phyloP scores from a whole-genome alignment of 2,113 vertebrate genomes.

The Carettochelys insculpta region DNA sequence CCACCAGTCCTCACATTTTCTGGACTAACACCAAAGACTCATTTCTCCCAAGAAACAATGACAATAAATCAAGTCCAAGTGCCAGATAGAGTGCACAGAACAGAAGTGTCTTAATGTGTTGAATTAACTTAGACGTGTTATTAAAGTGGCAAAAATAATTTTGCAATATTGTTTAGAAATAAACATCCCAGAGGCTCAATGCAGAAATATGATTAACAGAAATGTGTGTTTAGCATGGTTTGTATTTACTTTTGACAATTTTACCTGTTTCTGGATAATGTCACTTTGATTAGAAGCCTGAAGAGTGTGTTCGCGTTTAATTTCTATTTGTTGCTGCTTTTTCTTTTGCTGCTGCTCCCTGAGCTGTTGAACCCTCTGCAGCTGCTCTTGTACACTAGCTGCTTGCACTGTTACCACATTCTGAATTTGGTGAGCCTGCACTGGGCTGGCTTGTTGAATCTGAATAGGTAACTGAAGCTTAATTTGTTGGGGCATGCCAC shows the following conservation, averaged over 20 bases:
- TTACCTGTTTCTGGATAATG: constrained; percentile 94
- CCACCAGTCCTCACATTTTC: constrained; percentile 32
- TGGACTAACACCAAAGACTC: constrained; percentile 4
- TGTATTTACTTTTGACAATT: constrained; percentile 63
- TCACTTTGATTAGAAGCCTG: constrained; percentile 89
- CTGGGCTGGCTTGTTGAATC: constrained; percentile 84
- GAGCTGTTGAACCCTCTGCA: constrained; percentile 93
- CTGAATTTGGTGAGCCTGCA: constrained; percentile 89
- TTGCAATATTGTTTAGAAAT: constrained; percentile 11
- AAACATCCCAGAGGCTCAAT: constrained; percentile 33
- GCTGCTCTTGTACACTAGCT: constrained; percentile 91
- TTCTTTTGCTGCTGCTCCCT: constrained; percentile 93
- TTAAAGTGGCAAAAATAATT: constrained; percentile 31
- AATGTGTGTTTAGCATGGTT: constrained; percentile 68
- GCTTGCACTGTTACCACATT: constrained; percentile 94
- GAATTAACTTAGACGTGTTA: constrained; percentile 18
- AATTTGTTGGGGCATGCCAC: constrained; percentile 89
- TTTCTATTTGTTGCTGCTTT: constrained; percentile 90
- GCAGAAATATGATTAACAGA: constrained; percentile 68
- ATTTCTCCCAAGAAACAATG: constrained; percentile 41
- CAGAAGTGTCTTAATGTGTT: neutral
- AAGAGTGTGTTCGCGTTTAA: constrained; percentile 89
- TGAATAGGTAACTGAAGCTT: constrained; percentile 91
- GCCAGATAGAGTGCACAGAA: constrained; percentile 35
- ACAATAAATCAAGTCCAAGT: constrained; percentile 10